Percentiles rank a stretch among this genome's conserved stretches.
These are phyloP conservation scores for Sepiola atlantica DNA, from an alignment of 2,888 invertebrate genomes.

Conservation along the genomic window DNA sequence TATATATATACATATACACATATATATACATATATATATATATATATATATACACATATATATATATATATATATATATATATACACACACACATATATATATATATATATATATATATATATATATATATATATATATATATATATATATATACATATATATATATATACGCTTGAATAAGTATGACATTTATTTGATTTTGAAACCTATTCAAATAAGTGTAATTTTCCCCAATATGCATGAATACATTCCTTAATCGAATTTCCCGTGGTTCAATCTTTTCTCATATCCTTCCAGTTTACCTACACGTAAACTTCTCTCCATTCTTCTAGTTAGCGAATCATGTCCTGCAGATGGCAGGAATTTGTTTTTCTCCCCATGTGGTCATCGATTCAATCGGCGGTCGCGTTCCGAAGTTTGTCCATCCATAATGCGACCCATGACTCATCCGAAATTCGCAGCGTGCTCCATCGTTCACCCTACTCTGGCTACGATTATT, in stretches of 20 bases:
- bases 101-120: not conserved
- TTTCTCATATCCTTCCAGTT: too few relatives aligned
- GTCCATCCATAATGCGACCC: not conserved
- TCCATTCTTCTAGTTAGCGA: not conserved
- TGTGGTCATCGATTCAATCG: not conserved
- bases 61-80: not conserved
- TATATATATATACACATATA: not conserved
- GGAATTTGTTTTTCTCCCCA: not conserved
- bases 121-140: not conserved
- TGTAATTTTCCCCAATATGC: too few relatives aligned
- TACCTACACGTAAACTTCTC: not conserved
- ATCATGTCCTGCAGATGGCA: not conserved
- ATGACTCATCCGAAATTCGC: not conserved
- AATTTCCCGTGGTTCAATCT: too few relatives aligned
- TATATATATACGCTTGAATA: too few relatives aligned
- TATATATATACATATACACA: not conserved
- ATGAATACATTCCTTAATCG: too few relatives aligned
- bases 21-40: too few relatives aligned
- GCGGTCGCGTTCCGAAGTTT: not conserved
- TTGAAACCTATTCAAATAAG: too few relatives aligned
- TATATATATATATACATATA: not conserved
- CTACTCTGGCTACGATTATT: not conserved
- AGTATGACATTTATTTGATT: too few relatives aligned
- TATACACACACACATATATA: constrained; percentile 37
- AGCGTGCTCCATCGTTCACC: not conserved